Evolutionary conservation across 2,888 invertebrate species (phyloP), one percentile per base, ranked within the genome.

Genomic region (Argyresthia goedartella): DNA sequence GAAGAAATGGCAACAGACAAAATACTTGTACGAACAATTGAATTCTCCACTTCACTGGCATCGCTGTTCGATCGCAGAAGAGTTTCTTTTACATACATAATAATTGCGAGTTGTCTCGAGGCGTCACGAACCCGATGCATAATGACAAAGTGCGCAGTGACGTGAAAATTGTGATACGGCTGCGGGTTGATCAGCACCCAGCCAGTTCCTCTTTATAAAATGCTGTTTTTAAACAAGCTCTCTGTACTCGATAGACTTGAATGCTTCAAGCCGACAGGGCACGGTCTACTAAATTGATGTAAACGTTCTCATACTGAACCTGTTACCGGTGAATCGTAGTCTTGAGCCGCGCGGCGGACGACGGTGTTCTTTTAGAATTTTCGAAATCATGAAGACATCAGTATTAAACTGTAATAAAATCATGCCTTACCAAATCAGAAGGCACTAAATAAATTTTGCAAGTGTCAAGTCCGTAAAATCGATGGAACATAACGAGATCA

Each of bases 71-170:
- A 61, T 59, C 36, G 76, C 73, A 69, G 76, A 81, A 78, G 78
- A 82, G 84, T 84, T 82, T 81, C 82, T 84, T 85, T 82, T 76
- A 85, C 82, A 86, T 81, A 85, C 81, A 81, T 78, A 81, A 85
- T 84, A 85, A 85, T 85, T 85, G 85, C 77, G 71, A 81, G 79
- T 79, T 81, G 82, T 86, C 82, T 84, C 69, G 79, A 76, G 85
- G 85, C 86, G 81, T 86, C 85, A 86, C 86, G 84, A 85, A 79
- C 76, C 81, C 75, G 84, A 79, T 79, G 79, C 75, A 81, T 85
- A 86, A 84, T 85, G 85, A 84, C 86, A 86, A 85, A 85, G 80
- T 84, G 76, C 73, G 71, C 72, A 74, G 76, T 85, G 86, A 86
- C 81, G 84, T 81, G 82, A 76, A 86, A 86, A 86, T 86, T 86